Evolutionary conservation across 1,140 invertebrate genomes (phyloP), one percentile per base, ranked within the genome.

Genomic region (Cotesia vestalis): DNA sequence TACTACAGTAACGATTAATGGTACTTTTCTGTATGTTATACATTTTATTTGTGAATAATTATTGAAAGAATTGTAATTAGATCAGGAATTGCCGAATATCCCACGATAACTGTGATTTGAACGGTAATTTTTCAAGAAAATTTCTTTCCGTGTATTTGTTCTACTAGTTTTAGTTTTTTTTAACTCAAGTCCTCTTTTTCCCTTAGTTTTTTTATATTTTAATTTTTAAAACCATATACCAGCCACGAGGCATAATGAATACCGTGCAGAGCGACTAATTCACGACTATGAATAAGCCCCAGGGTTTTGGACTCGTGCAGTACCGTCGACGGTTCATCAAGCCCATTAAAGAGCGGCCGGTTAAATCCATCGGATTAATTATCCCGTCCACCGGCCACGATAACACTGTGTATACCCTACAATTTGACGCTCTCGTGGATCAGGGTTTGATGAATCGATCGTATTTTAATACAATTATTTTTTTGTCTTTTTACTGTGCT

Each of bases 341-440:
- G 75, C 75, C 73, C 75, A 76, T 76, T 76, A 76, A 74, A 74
- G 71, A 71, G 73, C 73, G 35, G 64, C 61, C 53, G 60, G 75
- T 76, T 74, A 72, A 76, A 76, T 76, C 75, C 72, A 73, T 73
- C 72, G 75, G 75, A 76, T 76, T 76, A 76, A 76, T 76, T 76
- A 76, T 76, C 75, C 70, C 75, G 72, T 76, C 75, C 69, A 73
- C 75, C 46, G 64, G 69, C 75, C 72, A 67, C 70, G 73, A 72
- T 69, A 76, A 70, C 66, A 74, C 59, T 34, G 52, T 67, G n/a
- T 46, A 38, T 9, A 8, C 35, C 59, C 59, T 57, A 35, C 57
- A 66, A 66, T 72, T 68, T 66, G 53, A 57, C 34, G 17, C 14
- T 64, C 17, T 60, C 53, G 69, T 66, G 63, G 59, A 76, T 73